Evolutionary conservation across 2,113 vertebrate genomes (phyloP).

Genomic region (Muntiacus reevesi): DNA sequence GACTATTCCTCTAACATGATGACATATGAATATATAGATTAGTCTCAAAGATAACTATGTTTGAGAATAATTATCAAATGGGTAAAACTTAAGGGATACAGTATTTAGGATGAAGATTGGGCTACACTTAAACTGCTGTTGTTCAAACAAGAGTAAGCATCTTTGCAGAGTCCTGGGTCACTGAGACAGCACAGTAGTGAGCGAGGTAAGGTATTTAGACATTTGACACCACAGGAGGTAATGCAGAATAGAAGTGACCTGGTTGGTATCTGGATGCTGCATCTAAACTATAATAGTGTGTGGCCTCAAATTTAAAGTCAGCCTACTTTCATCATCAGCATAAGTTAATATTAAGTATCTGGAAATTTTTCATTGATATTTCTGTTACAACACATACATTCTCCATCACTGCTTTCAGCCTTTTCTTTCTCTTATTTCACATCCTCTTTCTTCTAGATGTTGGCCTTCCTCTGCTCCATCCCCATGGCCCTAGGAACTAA

Average conservation of each 20-base stretch:
- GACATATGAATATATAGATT: neutral
- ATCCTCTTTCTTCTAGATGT: neutral
- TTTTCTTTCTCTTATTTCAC: neutral
- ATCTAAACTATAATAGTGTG: neutral
- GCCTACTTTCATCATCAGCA: neutral
- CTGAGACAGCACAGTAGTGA: neutral
- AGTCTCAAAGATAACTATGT: neutral
- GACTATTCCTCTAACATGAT: neutral
- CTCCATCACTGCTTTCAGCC: neutral
- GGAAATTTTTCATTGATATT: neutral
- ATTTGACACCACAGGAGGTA: neutral
- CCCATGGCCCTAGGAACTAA: neutral
- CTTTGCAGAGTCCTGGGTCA: neutral
- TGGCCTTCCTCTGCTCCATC: neutral
- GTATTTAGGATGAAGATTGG: neutral
- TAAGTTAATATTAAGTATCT: neutral
- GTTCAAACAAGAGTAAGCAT: neutral
- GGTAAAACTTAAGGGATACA: neutral
- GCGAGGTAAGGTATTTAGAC: neutral
- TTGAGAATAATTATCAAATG: neutral
- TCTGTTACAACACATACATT: neutral
- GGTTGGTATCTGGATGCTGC: accelerated
- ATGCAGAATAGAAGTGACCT: neutral
- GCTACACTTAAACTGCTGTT: neutral
- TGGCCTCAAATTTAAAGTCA: neutral